Conservation (phyloP, 2,113 vertebrate species). For the Atlantisia rogersi region DNA sequence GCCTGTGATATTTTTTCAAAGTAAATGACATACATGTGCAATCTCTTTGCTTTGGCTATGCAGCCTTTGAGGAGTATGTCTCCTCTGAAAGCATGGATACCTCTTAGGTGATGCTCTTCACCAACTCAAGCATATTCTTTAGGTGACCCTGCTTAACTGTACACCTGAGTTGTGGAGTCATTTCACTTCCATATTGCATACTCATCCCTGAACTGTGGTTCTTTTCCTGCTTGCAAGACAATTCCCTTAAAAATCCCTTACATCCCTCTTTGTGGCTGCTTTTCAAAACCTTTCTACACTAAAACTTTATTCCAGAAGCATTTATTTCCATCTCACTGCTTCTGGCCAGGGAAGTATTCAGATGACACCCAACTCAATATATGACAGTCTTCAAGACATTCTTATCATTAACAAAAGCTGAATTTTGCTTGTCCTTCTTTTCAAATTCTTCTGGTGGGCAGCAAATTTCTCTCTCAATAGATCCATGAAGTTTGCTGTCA, state of each 20-base stretch:
- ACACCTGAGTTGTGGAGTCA: background rate
- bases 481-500: background rate
- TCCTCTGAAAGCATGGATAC: background rate
- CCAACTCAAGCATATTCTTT: background rate
- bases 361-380: background rate
- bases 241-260: background rate
- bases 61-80: background rate
- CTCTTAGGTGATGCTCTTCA: background rate
- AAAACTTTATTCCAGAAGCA: slow-evolving; percentile 35
- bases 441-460: background rate
- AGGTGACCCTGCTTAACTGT: background rate
- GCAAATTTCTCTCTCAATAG: background rate
- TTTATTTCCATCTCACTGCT: background rate
- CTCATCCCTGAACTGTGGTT: background rate
- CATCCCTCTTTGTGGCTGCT: background rate
- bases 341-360: background rate
- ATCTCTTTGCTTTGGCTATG: background rate
- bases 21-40: background rate
- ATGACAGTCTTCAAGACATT: background rate
- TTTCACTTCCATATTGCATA: background rate
- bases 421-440: background rate
- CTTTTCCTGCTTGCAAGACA: background rate
- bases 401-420: background rate
- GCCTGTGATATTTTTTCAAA: background rate
- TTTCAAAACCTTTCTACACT: background rate